These are phyloP conservation scores for Cephus sareptanus DNA, from an alignment of 2,888 invertebrate species.

Conservation along the genomic window DNA sequence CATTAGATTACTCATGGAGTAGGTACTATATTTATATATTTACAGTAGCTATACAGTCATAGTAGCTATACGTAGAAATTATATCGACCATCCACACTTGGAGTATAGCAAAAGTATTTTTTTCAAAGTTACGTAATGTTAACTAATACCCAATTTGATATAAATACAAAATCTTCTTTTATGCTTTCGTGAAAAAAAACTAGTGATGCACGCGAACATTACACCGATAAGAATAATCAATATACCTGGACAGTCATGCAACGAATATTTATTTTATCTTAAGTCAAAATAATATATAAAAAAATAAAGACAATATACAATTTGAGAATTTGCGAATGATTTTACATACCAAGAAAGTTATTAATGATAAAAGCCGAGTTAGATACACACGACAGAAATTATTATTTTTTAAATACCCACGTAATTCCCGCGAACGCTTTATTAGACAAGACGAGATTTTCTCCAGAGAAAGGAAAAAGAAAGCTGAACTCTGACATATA, in stretches of 20 bases:
- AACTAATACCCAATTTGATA: neutral
- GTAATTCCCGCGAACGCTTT: neutral
- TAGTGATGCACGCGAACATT: neutral
- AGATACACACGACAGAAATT: neutral
- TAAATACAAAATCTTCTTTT: neutral
- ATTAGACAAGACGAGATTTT: neutral
- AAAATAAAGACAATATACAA: neutral
- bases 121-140: neutral
- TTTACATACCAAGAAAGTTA: neutral
- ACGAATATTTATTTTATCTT: neutral
- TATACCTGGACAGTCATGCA: neutral
- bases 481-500: constrained; percentile 22
- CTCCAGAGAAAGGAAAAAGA: constrained; percentile 18
- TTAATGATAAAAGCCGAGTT: neutral
- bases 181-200: neutral
- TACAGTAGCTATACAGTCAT: neutral
- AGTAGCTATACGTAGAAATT: too few species aligned
- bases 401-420: neutral
- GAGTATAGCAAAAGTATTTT: neutral
- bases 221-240: neutral
- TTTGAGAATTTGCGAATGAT: neutral
- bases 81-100: too few species aligned
- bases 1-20: neutral
- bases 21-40: neutral
- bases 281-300: neutral